Evolutionary conservation across 2,888 invertebrate species (phyloP), one percentile per base, ranked within the genome.

Genomic region (Pedicia rivosa): DNA sequence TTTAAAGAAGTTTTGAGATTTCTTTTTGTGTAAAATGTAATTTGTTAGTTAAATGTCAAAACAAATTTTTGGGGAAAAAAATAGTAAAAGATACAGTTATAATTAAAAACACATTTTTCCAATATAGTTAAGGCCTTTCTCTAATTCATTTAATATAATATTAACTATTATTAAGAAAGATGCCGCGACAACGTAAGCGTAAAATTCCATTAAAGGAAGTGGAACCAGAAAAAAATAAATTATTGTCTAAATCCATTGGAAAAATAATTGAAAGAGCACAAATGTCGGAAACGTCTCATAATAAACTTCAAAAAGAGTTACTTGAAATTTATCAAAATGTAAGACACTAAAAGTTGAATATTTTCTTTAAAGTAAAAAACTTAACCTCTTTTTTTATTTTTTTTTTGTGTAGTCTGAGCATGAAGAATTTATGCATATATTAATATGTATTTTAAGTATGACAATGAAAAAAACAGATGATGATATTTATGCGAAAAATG

Each of bases 401-500:
- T 29, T 30, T 36, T 38, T n/a, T 45, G 62, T 60, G 29, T 48
- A 74, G 73, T 54, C 56, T 46, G 55, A 64, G 3, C 63, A 73
- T 44, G 63, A 70, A 15, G 54, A 55, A 2, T 84, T 84, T 49
- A 65, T 70, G 43, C 57, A 66, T 27, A 69, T 68, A 26, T 81
- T 82, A 46, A 66, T 72, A 26, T 66, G 68, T 48, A 73, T 74
- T 31, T 54, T 82, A 2, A 69, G 68, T 44, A 65, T 74, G 37
- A 63, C 74, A 16, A 68, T 84, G 49, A 66, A 72, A 2, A 68
- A 71, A 35, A 74, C 72, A 9, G 78, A 81, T 44, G 68, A 70
- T 10, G 75, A 78, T 50, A 68, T 73, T 7, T 70, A 70, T 48
- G 74, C 81, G 1, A 74, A 79, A 47, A 64, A 75, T 25, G 70